A percentile compares a stretch with the other conserved stretches of the same genome.
Conservation (phyloP, 64 coral and sea anemone species). For the Montipora cactus region DNA sequence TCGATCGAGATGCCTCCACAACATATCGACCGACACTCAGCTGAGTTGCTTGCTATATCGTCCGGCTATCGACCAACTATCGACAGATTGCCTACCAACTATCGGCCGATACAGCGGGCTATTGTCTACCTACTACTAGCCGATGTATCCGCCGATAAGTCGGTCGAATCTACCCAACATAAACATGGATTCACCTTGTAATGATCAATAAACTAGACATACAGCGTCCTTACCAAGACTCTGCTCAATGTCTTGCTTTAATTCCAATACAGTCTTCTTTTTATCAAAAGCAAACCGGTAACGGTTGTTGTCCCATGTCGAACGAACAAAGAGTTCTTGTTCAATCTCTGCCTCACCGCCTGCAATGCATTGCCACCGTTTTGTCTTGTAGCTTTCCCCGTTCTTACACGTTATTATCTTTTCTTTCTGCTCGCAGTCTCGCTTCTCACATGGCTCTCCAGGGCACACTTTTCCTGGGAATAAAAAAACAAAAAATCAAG, state of each 20-base stretch:
- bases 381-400: slow-evolving; percentile 51
- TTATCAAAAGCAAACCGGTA: slow-evolving; percentile 57
- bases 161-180: not conserved
- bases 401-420: slow-evolving; percentile 42
- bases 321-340: slow-evolving; percentile 49
- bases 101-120: too few relatives aligned
- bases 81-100: too few relatives aligned
- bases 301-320: slow-evolving; percentile 61
- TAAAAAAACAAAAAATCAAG: not conserved
- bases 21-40: too few relatives aligned
- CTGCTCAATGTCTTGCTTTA: slow-evolving; percentile 57
- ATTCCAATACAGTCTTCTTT: slow-evolving; percentile 48
- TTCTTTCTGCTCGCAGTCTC: slow-evolving; percentile 41
- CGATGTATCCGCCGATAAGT: not conserved
- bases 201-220: not conserved
- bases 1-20: not conserved
- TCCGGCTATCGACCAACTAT: too few relatives aligned
- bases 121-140: too few relatives aligned
- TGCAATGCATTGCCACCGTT: slow-evolving; percentile 49
- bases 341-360: slow-evolving; percentile 19
- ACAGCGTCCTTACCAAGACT: slow-evolving; percentile 45
- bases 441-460: slow-evolving; percentile 51
- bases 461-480: slow-evolving; percentile 46
- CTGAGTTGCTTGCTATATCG: too few relatives aligned
- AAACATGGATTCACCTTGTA: not conserved